Evolutionary conservation across 2,888 invertebrate genomes (phyloP).

Genomic region (Drosophila anomalata): DNA sequence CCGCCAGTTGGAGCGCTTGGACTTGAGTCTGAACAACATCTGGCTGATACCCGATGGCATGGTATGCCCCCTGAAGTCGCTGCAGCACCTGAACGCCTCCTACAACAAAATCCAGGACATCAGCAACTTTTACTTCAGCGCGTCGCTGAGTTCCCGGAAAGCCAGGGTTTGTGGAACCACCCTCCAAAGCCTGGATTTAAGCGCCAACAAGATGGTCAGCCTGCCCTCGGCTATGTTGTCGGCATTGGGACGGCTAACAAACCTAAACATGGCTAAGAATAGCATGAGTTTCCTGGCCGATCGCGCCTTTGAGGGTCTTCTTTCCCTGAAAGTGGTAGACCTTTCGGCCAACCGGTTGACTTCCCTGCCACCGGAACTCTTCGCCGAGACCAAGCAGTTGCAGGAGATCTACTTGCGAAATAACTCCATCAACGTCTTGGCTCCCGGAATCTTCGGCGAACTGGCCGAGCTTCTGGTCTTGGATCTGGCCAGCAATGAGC

Average conservation of each 20-base stretch:
- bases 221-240: slow-evolving; percentile 93
- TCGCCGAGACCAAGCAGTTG: slow-evolving; percentile 91
- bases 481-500: slow-evolving; percentile 93
- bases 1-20: slow-evolving; percentile 91
- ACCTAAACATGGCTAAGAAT: slow-evolving; percentile 93
- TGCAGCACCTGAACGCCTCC: slow-evolving; percentile 93
- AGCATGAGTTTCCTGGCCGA: slow-evolving; percentile 94
- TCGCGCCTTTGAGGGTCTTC: slow-evolving; percentile 91
- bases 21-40: slow-evolving; percentile 94
- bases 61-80: slow-evolving; percentile 92
- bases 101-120: slow-evolving; percentile 95
- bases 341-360: slow-evolving; percentile 95
- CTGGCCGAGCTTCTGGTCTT: slow-evolving; percentile 91
- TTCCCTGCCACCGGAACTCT: slow-evolving; percentile 93
- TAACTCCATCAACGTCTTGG: slow-evolving; percentile 94
- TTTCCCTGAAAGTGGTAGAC: slow-evolving; percentile 92
- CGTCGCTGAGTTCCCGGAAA: slow-evolving; percentile 85
- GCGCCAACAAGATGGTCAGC: slow-evolving; percentile 92
- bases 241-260: slow-evolving; percentile 90
- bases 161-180: slow-evolving; percentile 86
- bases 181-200: slow-evolving; percentile 91
- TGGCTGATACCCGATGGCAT: slow-evolving; percentile 94
- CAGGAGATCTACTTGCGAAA: slow-evolving; percentile 95
- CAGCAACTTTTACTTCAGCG: slow-evolving; percentile 92
- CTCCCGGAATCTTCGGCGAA: slow-evolving; percentile 93